Evolutionary conservation across 2,888 invertebrate genomes (phyloP), one percentile per base, ranked within the genome.

Genomic region (Leistus spinibarbis): DNA sequence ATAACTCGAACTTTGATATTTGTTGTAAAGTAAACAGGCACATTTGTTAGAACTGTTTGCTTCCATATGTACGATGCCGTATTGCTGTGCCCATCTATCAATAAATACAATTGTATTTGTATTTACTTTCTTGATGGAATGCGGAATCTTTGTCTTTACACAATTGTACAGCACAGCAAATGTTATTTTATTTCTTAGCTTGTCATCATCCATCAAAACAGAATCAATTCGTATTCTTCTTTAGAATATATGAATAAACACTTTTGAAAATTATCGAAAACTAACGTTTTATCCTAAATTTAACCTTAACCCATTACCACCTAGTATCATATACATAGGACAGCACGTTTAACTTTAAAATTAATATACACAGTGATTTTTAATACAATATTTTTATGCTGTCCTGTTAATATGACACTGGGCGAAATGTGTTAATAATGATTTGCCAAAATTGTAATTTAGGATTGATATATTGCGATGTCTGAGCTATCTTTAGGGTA

Each of bases 41-140:
- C 53, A 54, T 54, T 63, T 53, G 62, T 70, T 63, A 13, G 53
- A 62, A 67, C 67, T 73, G 67, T 73, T 73, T 73, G 67, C 67
- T 73, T 67, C 22, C 40, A 40, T 40, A 40, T n/a, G n/a, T 40
- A 40, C 40, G 10, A 40, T 40, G 40, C 7, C 13, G 40, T 40
- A 40, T 40, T 40, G 7, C 40, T 40, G 40, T 40, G 20, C 19
- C 27, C 60, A 66, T 66, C 22, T 73, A 60, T 71, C 53, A 24
- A 64, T 40, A 40, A 4, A 40, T 67, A 67, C 67, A 73, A 73
- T 60, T 73, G 62, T 73, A 60, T 73, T 67, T 73, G n/a, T 73
- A 73, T 73, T 73, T 73, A 73, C 62, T 67, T 54, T 73, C 53
- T 54, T 67, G 67, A 62, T 67, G 66, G 62, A 73, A 62, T 60